These are phyloP conservation scores for Solenopsis fugax DNA, from an alignment of 1,140 invertebrate genomes.

Conservation along the genomic window DNA sequence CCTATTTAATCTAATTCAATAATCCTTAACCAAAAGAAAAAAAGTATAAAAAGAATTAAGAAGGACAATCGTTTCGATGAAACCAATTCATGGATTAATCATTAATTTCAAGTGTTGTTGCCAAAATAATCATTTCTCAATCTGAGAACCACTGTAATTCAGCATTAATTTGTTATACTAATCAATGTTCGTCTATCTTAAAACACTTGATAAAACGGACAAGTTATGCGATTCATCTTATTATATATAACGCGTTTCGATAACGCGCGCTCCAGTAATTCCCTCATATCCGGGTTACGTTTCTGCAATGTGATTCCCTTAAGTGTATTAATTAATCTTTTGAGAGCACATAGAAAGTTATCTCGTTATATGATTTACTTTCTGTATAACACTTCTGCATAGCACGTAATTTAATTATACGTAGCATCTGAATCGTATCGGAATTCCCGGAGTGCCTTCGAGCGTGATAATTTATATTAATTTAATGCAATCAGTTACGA, in stretches of 20 bases:
- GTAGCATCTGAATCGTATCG: neutral
- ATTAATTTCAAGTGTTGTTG: constrained; percentile 24
- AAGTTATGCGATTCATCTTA: neutral
- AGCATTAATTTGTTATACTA: constrained; percentile 1
- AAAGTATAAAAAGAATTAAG: neutral
- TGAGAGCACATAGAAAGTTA: neutral
- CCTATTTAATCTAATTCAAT: neutral
- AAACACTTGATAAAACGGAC: neutral
- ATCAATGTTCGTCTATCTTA: neutral
- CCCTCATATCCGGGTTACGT: neutral
- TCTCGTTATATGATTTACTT: neutral
- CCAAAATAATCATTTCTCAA: neutral
- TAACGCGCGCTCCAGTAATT: neutral
- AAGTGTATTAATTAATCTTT: constrained; percentile 7
- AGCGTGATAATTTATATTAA: constrained; percentile 41
- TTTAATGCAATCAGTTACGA: neutral
- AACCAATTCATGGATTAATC: neutral
- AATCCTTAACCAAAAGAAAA: neutral
- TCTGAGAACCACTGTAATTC: neutral
- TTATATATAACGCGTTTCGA: neutral
- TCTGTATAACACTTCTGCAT: neutral
- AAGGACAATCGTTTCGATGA: neutral
- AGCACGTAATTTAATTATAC: constrained; percentile 10
- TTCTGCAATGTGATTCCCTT: neutral
- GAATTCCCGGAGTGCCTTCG: neutral